A percentile compares a stretch with the other conserved stretches of the same genome.
These are phyloP conservation scores for Perizoma affinitatum DNA, from an alignment of 2,888 invertebrate species.

Conservation along the genomic window DNA sequence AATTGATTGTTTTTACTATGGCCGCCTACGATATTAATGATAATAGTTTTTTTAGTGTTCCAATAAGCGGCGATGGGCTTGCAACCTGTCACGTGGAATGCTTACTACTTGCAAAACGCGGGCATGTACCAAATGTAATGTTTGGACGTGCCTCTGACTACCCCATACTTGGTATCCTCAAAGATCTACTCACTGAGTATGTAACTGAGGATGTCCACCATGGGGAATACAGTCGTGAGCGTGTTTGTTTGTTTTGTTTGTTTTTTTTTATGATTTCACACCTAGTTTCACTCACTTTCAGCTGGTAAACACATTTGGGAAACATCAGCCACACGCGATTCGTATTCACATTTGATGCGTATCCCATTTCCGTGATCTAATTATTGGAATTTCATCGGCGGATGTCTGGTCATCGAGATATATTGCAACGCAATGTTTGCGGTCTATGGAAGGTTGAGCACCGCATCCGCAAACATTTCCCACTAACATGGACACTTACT, in stretches of 20 bases:
- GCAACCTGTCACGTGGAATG: too few relatives aligned
- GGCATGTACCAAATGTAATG: too few relatives aligned
- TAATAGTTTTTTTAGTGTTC: background rate
- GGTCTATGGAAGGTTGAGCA: constrained; percentile 58
- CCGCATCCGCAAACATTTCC: constrained; percentile 52
- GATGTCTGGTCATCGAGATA: constrained; percentile 47
- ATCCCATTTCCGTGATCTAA: constrained; percentile 48
- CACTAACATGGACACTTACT: constrained; percentile 50
- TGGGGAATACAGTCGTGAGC: too few relatives aligned
- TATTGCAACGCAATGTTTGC: constrained; percentile 53
- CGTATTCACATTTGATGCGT: constrained; percentile 32
- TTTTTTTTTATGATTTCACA: constrained; percentile 3
- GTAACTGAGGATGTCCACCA: too few relatives aligned
- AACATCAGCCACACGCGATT: constrained; percentile 35
- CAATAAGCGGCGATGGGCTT: too few relatives aligned
- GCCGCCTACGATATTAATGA: too few relatives aligned
- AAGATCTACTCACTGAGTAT: too few relatives aligned
- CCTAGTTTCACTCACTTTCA: constrained; percentile 3
- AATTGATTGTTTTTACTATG: too few relatives aligned
- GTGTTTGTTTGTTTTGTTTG: too few relatives aligned
- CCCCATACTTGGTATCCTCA: too few relatives aligned
- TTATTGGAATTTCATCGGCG: constrained; percentile 61
- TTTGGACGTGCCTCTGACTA: too few relatives aligned
- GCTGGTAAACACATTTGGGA: constrained; percentile 21
- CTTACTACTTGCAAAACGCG: too few relatives aligned